Evolutionary conservation across 2,888 invertebrate species (phyloP).

Genomic region (Plebejus argus): DNA sequence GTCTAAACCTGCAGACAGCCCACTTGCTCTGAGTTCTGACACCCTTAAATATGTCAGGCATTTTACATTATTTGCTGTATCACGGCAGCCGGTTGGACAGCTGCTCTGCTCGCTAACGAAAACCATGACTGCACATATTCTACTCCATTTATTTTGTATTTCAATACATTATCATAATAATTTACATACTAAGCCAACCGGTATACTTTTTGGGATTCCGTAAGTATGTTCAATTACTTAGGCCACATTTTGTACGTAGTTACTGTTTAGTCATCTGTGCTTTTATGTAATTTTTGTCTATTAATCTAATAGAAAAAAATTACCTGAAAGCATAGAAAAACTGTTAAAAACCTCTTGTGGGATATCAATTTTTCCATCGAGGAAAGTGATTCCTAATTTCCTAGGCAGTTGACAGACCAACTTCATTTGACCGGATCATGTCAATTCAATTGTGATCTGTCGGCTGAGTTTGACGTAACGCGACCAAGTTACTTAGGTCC

Average conservation of each 20-base stretch:
- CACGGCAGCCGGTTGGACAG: slow-evolving; percentile 59
- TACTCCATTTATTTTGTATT: slow-evolving; percentile 72
- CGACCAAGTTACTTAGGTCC: too few relatives aligned
- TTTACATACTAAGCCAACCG: slow-evolving; percentile 69
- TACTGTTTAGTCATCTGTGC: too few relatives aligned
- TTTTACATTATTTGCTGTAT: slow-evolving; percentile 58
- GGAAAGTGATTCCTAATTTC: too few relatives aligned
- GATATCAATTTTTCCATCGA: too few relatives aligned
- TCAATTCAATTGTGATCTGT: too few relatives aligned
- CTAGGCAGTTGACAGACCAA: too few relatives aligned
- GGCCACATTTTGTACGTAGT: neutral
- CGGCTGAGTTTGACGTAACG: too few relatives aligned
- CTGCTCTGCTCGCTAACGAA: slow-evolving; percentile 56
- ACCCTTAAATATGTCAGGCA: neutral
- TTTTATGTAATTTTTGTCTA: too few relatives aligned
- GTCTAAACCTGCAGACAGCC: neutral
- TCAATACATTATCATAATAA: slow-evolving; percentile 72
- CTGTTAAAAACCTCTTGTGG: too few relatives aligned
- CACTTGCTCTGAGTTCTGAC: slow-evolving; percentile 13
- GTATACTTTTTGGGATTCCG: slow-evolving; percentile 45
- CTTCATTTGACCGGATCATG: too few relatives aligned
- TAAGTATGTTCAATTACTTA: neutral
- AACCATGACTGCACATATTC: slow-evolving; percentile 71
- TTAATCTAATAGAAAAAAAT: too few relatives aligned
- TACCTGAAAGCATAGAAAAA: too few relatives aligned